phyloP scores from a whole-genome alignment of 2,888 invertebrate species.

The Ditula angustiorana region DNA sequence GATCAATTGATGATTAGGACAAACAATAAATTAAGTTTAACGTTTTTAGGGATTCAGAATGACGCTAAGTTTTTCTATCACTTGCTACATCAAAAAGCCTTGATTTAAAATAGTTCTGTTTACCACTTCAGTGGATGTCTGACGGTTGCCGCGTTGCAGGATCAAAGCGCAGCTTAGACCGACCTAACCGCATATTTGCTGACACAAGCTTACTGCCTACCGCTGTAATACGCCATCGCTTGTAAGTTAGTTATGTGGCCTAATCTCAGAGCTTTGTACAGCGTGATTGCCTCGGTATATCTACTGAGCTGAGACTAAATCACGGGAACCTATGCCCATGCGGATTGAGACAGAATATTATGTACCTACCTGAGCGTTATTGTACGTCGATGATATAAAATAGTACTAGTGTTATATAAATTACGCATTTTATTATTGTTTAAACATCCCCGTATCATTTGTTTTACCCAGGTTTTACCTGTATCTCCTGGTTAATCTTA shows the following conservation, averaged over 20 bases:
- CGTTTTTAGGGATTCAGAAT: too few relatives aligned
- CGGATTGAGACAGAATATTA: too few relatives aligned
- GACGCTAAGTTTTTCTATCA: too few relatives aligned
- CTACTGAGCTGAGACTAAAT: neutral
- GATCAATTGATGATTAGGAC: too few relatives aligned
- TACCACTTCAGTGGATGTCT: slow-evolving; percentile 3
- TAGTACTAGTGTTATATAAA: too few relatives aligned
- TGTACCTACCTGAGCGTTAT: too few relatives aligned
- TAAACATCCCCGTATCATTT: too few relatives aligned
- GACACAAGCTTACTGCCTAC: slow-evolving; percentile 28
- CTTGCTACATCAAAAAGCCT: neutral
- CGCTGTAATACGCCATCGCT: slow-evolving; percentile 17
- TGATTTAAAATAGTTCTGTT: neutral
- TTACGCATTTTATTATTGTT: too few relatives aligned
- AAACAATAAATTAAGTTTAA: too few relatives aligned
- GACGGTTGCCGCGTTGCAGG: neutral
- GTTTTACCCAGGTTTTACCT: too few relatives aligned
- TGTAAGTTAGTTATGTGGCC: slow-evolving; percentile 18
- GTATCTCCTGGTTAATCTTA: too few relatives aligned
- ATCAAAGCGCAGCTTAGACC: slow-evolving; percentile 10
- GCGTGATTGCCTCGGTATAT: slow-evolving; percentile 7
- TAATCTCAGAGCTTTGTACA: slow-evolving; percentile 19
- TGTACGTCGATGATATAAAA: too few relatives aligned
- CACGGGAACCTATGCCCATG: neutral
- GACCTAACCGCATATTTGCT: slow-evolving; percentile 25